Conservation (phyloP, 2,797 vertebrate species). For the Falco naumanni region DNA sequence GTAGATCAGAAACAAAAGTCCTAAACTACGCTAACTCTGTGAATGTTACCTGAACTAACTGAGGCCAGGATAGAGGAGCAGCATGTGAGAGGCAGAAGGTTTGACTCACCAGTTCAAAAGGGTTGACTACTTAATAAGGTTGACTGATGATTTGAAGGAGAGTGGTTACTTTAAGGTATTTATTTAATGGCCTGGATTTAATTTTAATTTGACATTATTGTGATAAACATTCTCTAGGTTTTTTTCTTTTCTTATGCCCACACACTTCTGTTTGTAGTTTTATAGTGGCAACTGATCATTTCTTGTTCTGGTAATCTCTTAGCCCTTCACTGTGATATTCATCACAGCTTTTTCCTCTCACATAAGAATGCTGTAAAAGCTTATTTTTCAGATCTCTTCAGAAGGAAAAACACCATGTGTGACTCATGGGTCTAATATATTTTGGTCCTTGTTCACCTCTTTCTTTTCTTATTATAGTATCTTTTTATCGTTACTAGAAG, state of each 20-base stretch:
- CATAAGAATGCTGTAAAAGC: neutral
- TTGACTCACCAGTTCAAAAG: neutral
- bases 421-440: neutral
- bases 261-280: neutral
- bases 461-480: neutral
- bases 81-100: neutral
- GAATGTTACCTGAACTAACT: neutral
- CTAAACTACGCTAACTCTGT: neutral
- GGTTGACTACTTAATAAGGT: neutral
- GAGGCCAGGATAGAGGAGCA: neutral
- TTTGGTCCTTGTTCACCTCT: neutral
- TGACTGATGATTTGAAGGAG: neutral
- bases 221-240: neutral
- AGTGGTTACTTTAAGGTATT: neutral
- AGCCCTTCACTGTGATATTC: neutral
- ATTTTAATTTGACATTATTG: neutral
- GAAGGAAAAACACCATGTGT: neutral
- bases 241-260: neutral
- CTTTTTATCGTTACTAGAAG: conserved; percentile 5
- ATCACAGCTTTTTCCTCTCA: neutral
- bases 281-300: neutral
- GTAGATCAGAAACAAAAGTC: neutral
- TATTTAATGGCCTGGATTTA: neutral
- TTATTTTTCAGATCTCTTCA: neutral
- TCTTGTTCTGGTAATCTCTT: neutral